These are phyloP conservation scores for Sycobia sp. DNA, from an alignment of 1,140 invertebrate genomes.

Conservation along the genomic window DNA sequence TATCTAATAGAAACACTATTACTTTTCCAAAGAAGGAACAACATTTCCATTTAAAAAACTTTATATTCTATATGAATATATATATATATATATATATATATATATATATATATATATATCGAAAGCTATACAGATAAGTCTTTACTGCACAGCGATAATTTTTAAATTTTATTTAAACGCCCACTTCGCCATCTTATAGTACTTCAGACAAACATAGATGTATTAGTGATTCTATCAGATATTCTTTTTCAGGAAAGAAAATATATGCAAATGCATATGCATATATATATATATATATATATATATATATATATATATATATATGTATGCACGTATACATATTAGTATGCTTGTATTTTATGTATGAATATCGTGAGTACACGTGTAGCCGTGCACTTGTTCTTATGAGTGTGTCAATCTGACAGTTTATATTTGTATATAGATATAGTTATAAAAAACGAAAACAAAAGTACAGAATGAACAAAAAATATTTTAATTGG, in stretches of 20 bases:
- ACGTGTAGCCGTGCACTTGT: not conserved
- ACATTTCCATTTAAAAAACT: conserved; percentile 13
- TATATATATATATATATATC: too few species aligned
- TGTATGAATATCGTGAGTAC: not conserved
- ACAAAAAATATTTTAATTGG: conserved; percentile 43
- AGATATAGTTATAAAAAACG: conserved; percentile 20
- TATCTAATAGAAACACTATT: conserved; percentile 35
- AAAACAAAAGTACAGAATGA: conserved; percentile 32
- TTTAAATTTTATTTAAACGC: conserved; percentile 15
- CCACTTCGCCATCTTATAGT: conserved; percentile 11
- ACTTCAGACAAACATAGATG: conserved; percentile 2
- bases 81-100: too few species aligned
- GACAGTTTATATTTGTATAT: conserved; percentile 1
- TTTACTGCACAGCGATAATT: conserved; percentile 29
- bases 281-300: conserved; percentile 23
- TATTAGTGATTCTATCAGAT: conserved; percentile 34
- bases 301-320: too few species aligned
- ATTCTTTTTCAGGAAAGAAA: conserved; percentile 29
- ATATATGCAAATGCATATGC: conserved; percentile 21
- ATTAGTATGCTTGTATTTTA: too few species aligned
- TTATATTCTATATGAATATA: too few species aligned
- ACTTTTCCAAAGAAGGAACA: conserved; percentile 30
- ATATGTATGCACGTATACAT: conserved; percentile 2
- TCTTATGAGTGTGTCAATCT: not conserved
- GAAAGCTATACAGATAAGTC: conserved; percentile 7